Evolutionary conservation across 2,113 vertebrate species (phyloP).

Genomic region (Miniopterus natalensis): DNA sequence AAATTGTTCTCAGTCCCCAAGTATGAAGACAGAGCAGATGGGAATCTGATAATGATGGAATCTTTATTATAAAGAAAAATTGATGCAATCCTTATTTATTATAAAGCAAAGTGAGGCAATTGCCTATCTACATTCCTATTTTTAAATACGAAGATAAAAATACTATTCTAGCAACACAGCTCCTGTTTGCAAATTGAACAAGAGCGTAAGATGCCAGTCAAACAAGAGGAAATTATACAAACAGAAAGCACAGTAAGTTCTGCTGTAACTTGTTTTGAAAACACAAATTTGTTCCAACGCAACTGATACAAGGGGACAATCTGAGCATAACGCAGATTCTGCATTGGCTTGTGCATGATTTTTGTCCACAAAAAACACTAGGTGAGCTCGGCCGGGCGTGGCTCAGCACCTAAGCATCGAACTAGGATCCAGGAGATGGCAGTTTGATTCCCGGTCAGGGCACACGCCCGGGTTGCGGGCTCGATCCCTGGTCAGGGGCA

Average conservation of each 20-base stretch:
- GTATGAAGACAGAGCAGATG: background rate
- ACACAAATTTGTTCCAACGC: slow-evolving; percentile 31
- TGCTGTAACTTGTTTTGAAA: slow-evolving; percentile 70
- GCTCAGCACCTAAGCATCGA: too few relatives aligned
- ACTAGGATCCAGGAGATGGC: too few relatives aligned
- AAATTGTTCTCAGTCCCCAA: background rate
- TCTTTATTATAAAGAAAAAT: slow-evolving; percentile 50
- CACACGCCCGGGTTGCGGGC: too few relatives aligned
- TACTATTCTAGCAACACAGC: slow-evolving; percentile 35
- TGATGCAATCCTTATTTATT: slow-evolving; percentile 44
- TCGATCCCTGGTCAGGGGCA: too few relatives aligned
- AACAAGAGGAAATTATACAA: slow-evolving; percentile 53
- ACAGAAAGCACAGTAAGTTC: slow-evolving; percentile 60
- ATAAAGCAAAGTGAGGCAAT: slow-evolving; percentile 65
- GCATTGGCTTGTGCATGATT: background rate
- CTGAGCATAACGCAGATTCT: background rate
- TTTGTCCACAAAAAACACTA: background rate
- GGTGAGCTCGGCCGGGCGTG: background rate
- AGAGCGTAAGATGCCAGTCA: background rate
- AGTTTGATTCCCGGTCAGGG: too few relatives aligned
- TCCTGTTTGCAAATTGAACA: slow-evolving; percentile 65
- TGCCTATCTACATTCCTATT: slow-evolving; percentile 40
- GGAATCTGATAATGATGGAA: background rate
- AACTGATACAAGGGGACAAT: slow-evolving; percentile 17
- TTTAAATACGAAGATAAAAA: slow-evolving; percentile 66